These are phyloP conservation scores for Sinodicranocentrus sp. DNA, from an alignment of 2,888 invertebrate genomes.

Conservation along the genomic window DNA sequence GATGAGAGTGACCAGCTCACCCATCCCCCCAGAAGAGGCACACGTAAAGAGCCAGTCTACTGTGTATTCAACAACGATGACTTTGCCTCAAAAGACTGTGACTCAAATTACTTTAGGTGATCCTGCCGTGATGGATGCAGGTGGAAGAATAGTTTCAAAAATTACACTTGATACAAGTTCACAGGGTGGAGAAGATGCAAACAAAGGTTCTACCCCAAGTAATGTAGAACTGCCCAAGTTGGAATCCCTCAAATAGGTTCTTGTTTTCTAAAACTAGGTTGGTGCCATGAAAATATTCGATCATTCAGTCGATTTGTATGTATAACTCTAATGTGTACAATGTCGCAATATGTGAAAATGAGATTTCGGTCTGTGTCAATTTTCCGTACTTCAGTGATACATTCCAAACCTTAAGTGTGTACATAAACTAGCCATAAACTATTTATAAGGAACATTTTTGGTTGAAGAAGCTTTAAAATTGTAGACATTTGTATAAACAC, in stretches of 20 bases:
- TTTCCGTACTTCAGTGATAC: neutral
- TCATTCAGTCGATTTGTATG: too few relatives aligned
- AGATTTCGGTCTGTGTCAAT: neutral
- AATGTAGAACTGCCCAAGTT: slow-evolving; percentile 44
- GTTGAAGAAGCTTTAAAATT: slow-evolving; percentile 50
- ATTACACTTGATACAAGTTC: slow-evolving; percentile 68
- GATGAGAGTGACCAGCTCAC: slow-evolving; percentile 76
- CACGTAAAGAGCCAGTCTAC: slow-evolving; percentile 75
- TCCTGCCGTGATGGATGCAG: slow-evolving; percentile 64
- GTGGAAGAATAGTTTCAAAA: slow-evolving; percentile 73
- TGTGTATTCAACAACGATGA: slow-evolving; percentile 74
- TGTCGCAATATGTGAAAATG: too few relatives aligned
- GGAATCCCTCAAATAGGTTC: slow-evolving; percentile 55
- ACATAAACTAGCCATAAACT: slow-evolving; percentile 7
- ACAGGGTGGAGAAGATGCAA: slow-evolving; percentile 31
- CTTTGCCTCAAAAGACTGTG: slow-evolving; percentile 75
- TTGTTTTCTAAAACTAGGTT: slow-evolving; percentile 35
- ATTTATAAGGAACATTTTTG: neutral
- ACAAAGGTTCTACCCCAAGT: neutral
- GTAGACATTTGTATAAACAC: slow-evolving; percentile 28
- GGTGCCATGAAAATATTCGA: slow-evolving; percentile 52
- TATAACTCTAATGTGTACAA: too few relatives aligned
- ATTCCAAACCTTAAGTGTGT: neutral
- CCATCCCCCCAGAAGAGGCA: slow-evolving; percentile 78
- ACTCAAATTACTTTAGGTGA: slow-evolving; percentile 72